Percentiles rank a stretch among this genome's conserved stretches.
Evolutionary conservation across 2,888 invertebrate species (phyloP).

Genomic region (Coelinius sp.): DNA sequence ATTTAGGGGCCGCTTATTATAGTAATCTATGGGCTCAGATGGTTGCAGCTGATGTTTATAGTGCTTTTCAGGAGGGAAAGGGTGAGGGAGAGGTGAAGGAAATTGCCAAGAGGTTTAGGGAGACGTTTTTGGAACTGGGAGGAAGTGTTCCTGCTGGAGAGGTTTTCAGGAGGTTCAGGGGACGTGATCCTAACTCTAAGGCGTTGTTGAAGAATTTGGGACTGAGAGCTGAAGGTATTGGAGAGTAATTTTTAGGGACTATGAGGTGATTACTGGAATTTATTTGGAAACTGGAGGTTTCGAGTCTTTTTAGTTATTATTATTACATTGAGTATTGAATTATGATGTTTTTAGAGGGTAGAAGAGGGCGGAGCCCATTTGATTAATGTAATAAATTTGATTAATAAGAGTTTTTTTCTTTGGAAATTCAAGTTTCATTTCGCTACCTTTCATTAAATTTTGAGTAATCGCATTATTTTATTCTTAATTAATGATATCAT

Average conservation of each 20-base stretch:
- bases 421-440: too few species aligned
- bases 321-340: too few species aligned
- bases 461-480: neutral
- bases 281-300: too few species aligned
- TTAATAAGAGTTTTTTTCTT: neutral
- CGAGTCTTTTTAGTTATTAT: too few species aligned
- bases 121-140: conserved; percentile 87
- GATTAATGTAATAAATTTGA: neutral
- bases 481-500: neutral
- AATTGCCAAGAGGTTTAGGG: conserved; percentile 81
- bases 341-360: neutral
- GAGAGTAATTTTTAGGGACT: neutral
- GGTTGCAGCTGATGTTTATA: conserved; percentile 91
- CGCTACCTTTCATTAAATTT: too few species aligned
- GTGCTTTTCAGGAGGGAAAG: conserved; percentile 81
- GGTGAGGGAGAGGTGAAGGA: conserved; percentile 74
- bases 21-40: conserved; percentile 88
- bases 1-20: conserved; percentile 90
- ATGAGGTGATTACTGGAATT: too few species aligned
- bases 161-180: conserved; percentile 91
- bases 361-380: neutral
- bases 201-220: conserved; percentile 81
- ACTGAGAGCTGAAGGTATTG: conserved; percentile 60
- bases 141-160: conserved; percentile 87
- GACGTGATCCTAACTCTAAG: conserved; percentile 90